A percentile compares a stretch with the other conserved stretches of the same genome.
Conservation (phyloP, 1,140 invertebrate genomes). For the Zaprionus lachaisei region DNA sequence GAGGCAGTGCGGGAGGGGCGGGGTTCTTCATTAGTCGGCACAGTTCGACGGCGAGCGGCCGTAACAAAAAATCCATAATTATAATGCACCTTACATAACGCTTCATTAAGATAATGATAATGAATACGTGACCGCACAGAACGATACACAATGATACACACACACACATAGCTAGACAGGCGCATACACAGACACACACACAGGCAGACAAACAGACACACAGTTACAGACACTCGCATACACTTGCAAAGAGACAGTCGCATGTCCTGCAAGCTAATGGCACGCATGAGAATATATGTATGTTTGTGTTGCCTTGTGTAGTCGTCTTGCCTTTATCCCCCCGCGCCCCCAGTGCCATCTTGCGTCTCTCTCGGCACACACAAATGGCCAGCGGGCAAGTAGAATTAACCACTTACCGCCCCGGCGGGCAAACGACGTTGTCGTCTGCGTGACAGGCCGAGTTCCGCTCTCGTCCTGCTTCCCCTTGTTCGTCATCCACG, state of each 20-base stretch:
- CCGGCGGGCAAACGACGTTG: slow-evolving; percentile 45
- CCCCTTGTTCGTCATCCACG: slow-evolving; percentile 9
- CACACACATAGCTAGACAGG: background rate
- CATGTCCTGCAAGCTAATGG: slow-evolving; percentile 69
- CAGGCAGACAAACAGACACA: slow-evolving; percentile 17
- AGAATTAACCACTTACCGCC: slow-evolving; percentile 79
- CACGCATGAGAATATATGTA: slow-evolving; percentile 69
- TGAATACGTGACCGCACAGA: slow-evolving; percentile 73
- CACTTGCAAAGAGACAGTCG: slow-evolving; percentile 9
- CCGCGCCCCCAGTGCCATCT: background rate
- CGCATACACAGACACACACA: slow-evolving; percentile 7
- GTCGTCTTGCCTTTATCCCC: background rate
- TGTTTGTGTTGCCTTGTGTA: slow-evolving; percentile 27
- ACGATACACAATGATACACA: slow-evolving; percentile 15
- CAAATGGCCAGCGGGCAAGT: slow-evolving; percentile 76
- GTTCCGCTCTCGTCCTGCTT: slow-evolving; percentile 15
- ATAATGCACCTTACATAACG: slow-evolving; percentile 82
- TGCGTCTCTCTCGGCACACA: background rate
- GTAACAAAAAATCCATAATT: slow-evolving; percentile 70
- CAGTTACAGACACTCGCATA: background rate
- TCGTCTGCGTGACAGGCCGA: slow-evolving; percentile 53
- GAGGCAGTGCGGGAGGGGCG: too few relatives aligned
- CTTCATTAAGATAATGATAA: slow-evolving; percentile 83
- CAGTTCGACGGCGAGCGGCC: slow-evolving; percentile 34
- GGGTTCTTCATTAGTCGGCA: slow-evolving; percentile 57